phyloP scores from a whole-genome alignment of 2,888 invertebrate species.

The Flexamia atlantica region DNA sequence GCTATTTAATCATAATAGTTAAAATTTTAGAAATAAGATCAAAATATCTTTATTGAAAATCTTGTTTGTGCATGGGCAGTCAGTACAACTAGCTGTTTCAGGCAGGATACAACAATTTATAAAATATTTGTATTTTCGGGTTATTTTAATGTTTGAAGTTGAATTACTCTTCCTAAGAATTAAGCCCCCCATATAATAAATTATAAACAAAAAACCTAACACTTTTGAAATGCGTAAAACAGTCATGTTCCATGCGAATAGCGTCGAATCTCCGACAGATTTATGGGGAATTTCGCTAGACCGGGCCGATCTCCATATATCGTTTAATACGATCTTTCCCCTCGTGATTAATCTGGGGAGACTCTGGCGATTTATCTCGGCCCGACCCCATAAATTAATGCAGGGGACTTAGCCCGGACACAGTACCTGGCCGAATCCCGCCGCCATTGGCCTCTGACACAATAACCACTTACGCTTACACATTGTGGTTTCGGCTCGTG shows the following conservation, averaged over 20 bases:
- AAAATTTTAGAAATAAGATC: no score
- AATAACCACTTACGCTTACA: neutral
- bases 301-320: conserved; percentile 20
- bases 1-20: no score
- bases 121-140: no score
- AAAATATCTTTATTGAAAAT: no score
- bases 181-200: no score
- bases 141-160: no score
- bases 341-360: conserved; percentile 9
- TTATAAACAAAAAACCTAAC: neutral
- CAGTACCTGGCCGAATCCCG: neutral
- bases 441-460: conserved; percentile 23
- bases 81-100: no score
- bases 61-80: no score
- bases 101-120: no score
- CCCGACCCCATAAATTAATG: conserved; percentile 18
- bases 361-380: neutral
- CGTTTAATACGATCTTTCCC: conserved; percentile 27
- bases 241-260: neutral
- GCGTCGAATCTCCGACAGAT: neutral
- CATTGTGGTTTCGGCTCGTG: neutral
- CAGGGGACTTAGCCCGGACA: conserved; percentile 5
- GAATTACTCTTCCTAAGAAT: no score
- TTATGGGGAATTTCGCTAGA: conserved; percentile 7
- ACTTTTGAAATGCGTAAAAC: neutral